These are phyloP conservation scores for Drosophila emarginata DNA, from an alignment of 2,888 invertebrate genomes.

Conservation along the genomic window DNA sequence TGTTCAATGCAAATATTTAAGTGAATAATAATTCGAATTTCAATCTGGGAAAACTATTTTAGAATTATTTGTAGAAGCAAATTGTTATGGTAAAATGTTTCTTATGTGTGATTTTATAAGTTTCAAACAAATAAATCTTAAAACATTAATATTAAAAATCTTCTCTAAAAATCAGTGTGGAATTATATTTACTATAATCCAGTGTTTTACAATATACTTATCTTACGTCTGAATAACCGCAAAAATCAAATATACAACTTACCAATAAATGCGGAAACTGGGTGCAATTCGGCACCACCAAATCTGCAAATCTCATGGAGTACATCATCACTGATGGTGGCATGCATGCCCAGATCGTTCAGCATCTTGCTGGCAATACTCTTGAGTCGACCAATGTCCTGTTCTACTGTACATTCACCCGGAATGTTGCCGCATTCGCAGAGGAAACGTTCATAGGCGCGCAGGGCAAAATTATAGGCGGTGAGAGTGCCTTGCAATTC, in stretches of 20 bases:
- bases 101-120: too few species aligned
- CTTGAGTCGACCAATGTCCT: conserved; percentile 94
- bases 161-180: too few species aligned
- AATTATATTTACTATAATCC: too few species aligned
- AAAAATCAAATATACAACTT: conserved; percentile 34
- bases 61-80: too few species aligned
- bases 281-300: conserved; percentile 97
- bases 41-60: background rate
- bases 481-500: conserved; percentile 94
- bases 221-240: background rate
- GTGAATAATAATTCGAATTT: background rate
- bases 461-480: conserved; percentile 93
- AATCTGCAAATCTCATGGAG: conserved; percentile 97
- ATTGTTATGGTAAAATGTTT: too few species aligned
- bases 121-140: too few species aligned
- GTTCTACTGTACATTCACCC: conserved; percentile 94
- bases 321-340: conserved; percentile 93
- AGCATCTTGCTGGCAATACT: conserved; percentile 88
- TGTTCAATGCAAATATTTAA: too few species aligned
- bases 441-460: conserved; percentile 95
- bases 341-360: conserved; percentile 91
- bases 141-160: too few species aligned
- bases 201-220: too few species aligned
- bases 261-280: conserved; percentile 94
- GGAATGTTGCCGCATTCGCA: conserved; percentile 95